These are phyloP conservation scores for Pygmarrhopalites habei DNA, from an alignment of 1,140 invertebrate genomes.

Conservation along the genomic window DNA sequence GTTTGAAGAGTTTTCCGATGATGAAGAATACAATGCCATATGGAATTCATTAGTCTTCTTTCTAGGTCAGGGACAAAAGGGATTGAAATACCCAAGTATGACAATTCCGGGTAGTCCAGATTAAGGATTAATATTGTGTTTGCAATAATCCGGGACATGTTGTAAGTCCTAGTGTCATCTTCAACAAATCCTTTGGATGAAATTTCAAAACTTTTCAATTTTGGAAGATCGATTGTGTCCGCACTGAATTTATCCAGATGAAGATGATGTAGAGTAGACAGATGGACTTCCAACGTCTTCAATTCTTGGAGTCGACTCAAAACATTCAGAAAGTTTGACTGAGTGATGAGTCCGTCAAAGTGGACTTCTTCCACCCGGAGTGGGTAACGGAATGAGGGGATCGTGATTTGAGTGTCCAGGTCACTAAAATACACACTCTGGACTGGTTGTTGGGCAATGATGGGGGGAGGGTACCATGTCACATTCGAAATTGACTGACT, in stretches of 20 bases:
- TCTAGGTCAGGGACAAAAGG: neutral
- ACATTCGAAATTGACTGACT: neutral
- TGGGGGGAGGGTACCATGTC: neutral
- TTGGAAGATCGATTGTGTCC: neutral
- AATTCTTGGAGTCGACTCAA: neutral
- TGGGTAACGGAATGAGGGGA: neutral
- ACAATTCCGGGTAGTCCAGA: neutral
- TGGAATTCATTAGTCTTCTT: neutral
- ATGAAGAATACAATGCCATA: neutral
- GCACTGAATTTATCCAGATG: neutral
- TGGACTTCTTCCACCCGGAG: neutral
- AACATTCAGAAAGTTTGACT: neutral
- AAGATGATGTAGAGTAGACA: constrained; percentile 2
- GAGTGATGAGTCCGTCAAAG: neutral
- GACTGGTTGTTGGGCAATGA: neutral
- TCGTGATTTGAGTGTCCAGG: neutral
- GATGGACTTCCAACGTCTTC: neutral
- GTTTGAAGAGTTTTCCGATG: neutral
- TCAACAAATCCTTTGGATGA: neutral
- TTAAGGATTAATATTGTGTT: neutral
- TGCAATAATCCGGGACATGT: neutral
- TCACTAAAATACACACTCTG: constrained; percentile 1
- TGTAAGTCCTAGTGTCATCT: neutral
- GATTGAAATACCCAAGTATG: constrained; percentile 1
- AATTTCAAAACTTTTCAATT: constrained; percentile 3